Conservation (phyloP, 2,113 vertebrate genomes). For the Polypterus bichir region DNA sequence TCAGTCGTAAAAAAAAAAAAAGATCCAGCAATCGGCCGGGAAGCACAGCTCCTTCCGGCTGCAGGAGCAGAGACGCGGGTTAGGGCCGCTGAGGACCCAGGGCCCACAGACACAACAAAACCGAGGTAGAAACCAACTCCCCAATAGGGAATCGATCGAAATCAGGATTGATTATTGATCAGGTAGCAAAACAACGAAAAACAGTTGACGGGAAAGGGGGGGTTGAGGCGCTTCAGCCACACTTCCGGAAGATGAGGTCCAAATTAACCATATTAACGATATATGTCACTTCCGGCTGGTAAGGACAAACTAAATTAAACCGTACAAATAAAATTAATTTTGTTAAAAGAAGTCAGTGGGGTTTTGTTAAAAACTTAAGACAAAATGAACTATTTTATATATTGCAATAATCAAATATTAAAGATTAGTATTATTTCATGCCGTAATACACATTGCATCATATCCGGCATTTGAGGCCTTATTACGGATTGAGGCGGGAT, state of each 20-base stretch:
- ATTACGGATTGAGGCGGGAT: too few relatives aligned
- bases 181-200: conserved; percentile 17
- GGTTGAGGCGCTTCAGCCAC: conserved; percentile 40
- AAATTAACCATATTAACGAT: conserved; percentile 34
- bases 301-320: conserved; percentile 8
- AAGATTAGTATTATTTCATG: too few relatives aligned
- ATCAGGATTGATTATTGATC: conserved; percentile 18
- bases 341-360: too few relatives aligned
- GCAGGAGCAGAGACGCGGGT: conserved; percentile 29
- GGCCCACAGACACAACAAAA: conserved; percentile 25
- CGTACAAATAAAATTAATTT: too few relatives aligned
- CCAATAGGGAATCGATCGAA: conserved; percentile 23
- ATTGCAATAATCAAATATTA: too few relatives aligned
- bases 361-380: too few relatives aligned
- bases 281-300: conserved; percentile 42
- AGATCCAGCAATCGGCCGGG: not conserved
- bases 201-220: not conserved
- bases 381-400: too few relatives aligned
- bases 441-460: too few relatives aligned
- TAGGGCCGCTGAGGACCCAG: conserved; percentile 32
- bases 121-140: conserved; percentile 25
- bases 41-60: conserved; percentile 54
- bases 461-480: too few relatives aligned
- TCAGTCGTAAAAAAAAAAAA: conserved; percentile 27
- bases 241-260: conserved; percentile 54